Percentiles rank a stretch among this genome's conserved stretches.
These are phyloP conservation scores for Steatocranus sp. DNA, from an alignment of 2,797 vertebrate genomes.

Conservation along the genomic window DNA sequence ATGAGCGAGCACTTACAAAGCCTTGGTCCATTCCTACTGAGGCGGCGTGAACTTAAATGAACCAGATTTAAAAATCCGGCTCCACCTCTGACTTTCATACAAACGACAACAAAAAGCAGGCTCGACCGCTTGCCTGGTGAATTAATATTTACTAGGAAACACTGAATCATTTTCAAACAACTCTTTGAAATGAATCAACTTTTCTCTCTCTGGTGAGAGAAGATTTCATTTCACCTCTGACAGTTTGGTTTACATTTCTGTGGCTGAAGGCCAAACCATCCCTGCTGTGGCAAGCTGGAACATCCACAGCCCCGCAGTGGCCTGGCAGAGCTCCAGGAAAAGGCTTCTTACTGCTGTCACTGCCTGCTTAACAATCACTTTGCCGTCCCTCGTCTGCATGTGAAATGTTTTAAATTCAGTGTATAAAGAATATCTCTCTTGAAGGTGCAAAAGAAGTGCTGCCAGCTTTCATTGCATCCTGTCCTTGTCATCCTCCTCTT, in stretches of 20 bases:
- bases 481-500: not conserved
- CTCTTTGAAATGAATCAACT: not conserved
- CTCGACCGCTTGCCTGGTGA: not conserved
- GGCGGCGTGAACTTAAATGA: not conserved
- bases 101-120: not conserved
- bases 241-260: not conserved
- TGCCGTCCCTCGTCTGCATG: not conserved
- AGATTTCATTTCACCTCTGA: not conserved
- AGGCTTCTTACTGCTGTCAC: conserved; percentile 19
- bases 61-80: not conserved
- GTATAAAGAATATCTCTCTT: not conserved
- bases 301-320: conserved; percentile 45
- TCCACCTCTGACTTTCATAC: not conserved
- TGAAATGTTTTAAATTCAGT: not conserved
- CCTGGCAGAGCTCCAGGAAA: conserved; percentile 43
- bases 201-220: not conserved
- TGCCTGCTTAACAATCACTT: not conserved
- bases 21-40: not conserved
- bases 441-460: not conserved
- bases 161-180: not conserved
- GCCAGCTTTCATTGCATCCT: not conserved
- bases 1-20: not conserved
- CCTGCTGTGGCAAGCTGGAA: conserved; percentile 16
- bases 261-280: conserved; percentile 6
- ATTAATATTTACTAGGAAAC: not conserved